phyloP scores from a whole-genome alignment of 2,113 vertebrate species.

The Aepyceros melampus region DNA sequence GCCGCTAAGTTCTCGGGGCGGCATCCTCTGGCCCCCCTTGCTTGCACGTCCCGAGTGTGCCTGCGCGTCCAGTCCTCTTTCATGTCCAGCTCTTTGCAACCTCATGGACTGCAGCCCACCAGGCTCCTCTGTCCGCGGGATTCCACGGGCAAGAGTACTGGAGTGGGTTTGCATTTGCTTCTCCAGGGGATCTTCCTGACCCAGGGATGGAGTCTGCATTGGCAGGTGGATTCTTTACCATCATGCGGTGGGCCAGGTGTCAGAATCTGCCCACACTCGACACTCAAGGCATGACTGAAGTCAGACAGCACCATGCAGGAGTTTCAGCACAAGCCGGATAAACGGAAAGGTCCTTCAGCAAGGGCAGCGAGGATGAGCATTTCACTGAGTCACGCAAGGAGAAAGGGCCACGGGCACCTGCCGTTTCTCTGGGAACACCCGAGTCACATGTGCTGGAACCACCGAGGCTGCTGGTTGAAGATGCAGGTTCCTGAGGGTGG shows the following conservation, averaged over 20 bases:
- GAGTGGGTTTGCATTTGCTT: not conserved
- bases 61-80: not conserved
- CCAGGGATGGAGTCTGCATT: not conserved
- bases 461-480: not conserved
- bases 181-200: not conserved
- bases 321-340: rapidly evolving
- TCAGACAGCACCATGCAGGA: not conserved
- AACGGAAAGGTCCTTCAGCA: not conserved
- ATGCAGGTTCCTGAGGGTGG: not conserved
- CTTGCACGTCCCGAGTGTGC: not conserved
- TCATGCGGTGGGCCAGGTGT: not conserved
- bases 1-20: not conserved
- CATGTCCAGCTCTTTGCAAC: not conserved
- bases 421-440: not conserved
- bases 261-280: not conserved
- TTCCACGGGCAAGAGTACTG: not conserved
- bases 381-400: not conserved
- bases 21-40: not conserved
- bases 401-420: not conserved
- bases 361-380: not conserved
- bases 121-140: not conserved
- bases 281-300: not conserved
- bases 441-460: not conserved
- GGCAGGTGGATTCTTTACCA: not conserved
- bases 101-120: not conserved